These are phyloP conservation scores for Cataglyphis rosenhaueri DNA, from an alignment of 2,888 invertebrate genomes.

Conservation along the genomic window DNA sequence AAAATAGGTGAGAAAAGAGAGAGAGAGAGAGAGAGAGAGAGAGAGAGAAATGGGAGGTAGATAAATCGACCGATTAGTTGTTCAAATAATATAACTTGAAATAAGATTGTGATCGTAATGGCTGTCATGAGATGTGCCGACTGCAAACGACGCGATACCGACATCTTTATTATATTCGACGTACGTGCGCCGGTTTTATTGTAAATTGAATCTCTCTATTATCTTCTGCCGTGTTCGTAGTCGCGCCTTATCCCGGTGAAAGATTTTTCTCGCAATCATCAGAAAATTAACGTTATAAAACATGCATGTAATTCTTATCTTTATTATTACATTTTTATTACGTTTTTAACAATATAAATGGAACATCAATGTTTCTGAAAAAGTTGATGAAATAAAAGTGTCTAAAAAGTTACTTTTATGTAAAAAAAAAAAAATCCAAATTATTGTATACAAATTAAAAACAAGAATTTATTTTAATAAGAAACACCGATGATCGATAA, in stretches of 20 bases:
- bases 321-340: not conserved
- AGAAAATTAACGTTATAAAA: constrained; percentile 12
- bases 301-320: not conserved
- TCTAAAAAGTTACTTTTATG: not conserved
- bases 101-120: constrained; percentile 72
- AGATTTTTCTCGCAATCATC: not conserved
- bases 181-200: constrained; percentile 25
- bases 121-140: constrained; percentile 32
- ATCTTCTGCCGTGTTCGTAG: not conserved
- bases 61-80: constrained; percentile 57
- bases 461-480: not conserved
- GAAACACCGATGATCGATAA: not conserved
- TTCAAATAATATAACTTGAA: constrained; percentile 75
- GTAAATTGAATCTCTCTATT: constrained; percentile 52
- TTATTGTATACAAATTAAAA: not conserved
- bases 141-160: constrained; percentile 47
- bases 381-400: not conserved
- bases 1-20: constrained; percentile 9
- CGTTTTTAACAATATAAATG: not conserved
- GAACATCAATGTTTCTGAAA: not conserved
- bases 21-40: no score
- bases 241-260: not conserved
- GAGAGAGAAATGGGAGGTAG: constrained; percentile 36
- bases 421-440: not conserved
- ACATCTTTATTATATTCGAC: constrained; percentile 64